These are phyloP conservation scores for Reinhardtius hippoglossoides DNA, from an alignment of 2,113 vertebrate species.

Conservation along the genomic window DNA sequence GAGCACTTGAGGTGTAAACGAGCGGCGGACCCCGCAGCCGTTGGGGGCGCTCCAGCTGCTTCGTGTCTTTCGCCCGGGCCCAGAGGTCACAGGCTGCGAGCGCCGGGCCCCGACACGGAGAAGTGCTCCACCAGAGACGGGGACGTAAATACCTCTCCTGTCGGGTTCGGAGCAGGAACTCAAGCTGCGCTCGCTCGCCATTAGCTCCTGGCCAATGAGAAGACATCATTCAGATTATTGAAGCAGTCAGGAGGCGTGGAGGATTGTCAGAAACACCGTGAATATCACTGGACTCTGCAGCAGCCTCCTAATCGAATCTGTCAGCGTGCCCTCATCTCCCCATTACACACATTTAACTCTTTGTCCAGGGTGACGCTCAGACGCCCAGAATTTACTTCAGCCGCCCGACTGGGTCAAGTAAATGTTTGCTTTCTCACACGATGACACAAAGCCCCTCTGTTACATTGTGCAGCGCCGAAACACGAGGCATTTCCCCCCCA, in stretches of 20 bases:
- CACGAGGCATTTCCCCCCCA: constrained; percentile 30
- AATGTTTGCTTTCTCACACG: constrained; percentile 61
- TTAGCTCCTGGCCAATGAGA: constrained; percentile 63
- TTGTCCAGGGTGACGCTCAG: constrained; percentile 36
- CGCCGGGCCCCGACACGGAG: constrained; percentile 55
- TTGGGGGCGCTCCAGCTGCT: constrained; percentile 56
- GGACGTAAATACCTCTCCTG: constrained; percentile 62
- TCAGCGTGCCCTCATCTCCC: constrained; percentile 63
- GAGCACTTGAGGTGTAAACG: constrained; percentile 16
- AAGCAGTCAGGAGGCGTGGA: constrained; percentile 46
- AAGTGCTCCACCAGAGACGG: constrained; percentile 47
- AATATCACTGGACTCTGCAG: constrained; percentile 57
- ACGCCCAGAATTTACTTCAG: constrained; percentile 31
- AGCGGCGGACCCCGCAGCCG: not conserved
- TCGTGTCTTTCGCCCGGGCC: constrained; percentile 48
- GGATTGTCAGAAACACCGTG: constrained; percentile 58
- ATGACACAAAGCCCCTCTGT: constrained; percentile 59
- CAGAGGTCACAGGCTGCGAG: constrained; percentile 47
- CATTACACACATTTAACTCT: constrained; percentile 58
- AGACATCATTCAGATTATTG: constrained; percentile 71
- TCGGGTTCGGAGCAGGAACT: constrained; percentile 71
- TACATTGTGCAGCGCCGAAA: constrained; percentile 29
- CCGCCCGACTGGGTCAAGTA: constrained; percentile 11
- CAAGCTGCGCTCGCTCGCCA: constrained; percentile 68
- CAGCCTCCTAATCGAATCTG: constrained; percentile 65